A percentile compares a stretch with the other conserved stretches of the same genome.
Evolutionary conservation across 2,797 vertebrate species (phyloP).

Genomic region (Staurois parvus): DNA sequence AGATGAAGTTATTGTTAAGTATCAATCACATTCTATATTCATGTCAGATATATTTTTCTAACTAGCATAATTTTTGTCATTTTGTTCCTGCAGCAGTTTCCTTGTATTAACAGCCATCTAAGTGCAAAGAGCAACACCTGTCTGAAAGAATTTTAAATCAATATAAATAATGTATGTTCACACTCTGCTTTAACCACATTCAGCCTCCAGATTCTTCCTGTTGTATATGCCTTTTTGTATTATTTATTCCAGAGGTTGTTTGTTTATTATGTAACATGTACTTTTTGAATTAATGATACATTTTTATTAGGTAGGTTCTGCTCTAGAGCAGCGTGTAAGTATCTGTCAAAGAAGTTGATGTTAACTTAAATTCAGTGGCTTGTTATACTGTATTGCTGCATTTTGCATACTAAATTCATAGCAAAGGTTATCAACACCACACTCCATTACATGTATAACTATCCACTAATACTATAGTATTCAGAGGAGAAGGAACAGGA

Average conservation of each 20-base stretch:
- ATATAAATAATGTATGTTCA: conserved; percentile 37
- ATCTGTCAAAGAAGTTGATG: background rate
- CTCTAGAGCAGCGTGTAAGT: background rate
- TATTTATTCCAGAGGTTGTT: conserved; percentile 28
- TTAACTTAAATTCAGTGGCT: background rate
- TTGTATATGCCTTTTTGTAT: conserved; percentile 30
- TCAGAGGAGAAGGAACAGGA: no score
- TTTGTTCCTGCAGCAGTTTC: conserved; percentile 20
- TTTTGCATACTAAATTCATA: background rate
- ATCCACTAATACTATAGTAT: no score
- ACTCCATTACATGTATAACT: no score
- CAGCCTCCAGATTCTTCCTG: conserved; percentile 24
- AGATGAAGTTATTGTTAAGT: background rate
- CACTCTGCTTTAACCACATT: conserved; percentile 9
- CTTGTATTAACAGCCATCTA: conserved; percentile 40
- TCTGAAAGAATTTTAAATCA: conserved; percentile 47
- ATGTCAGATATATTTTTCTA: background rate
- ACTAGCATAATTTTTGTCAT: conserved; percentile 12
- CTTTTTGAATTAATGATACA: background rate
- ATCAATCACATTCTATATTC: background rate
- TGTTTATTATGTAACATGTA: background rate
- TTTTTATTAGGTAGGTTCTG: background rate
- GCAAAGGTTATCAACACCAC: no score
- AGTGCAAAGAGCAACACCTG: conserved; percentile 40
- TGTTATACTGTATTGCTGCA: background rate